Evolutionary conservation across 2,888 invertebrate species (phyloP), one percentile per base, ranked within the genome.

Genomic region (Apodemia zela): DNA sequence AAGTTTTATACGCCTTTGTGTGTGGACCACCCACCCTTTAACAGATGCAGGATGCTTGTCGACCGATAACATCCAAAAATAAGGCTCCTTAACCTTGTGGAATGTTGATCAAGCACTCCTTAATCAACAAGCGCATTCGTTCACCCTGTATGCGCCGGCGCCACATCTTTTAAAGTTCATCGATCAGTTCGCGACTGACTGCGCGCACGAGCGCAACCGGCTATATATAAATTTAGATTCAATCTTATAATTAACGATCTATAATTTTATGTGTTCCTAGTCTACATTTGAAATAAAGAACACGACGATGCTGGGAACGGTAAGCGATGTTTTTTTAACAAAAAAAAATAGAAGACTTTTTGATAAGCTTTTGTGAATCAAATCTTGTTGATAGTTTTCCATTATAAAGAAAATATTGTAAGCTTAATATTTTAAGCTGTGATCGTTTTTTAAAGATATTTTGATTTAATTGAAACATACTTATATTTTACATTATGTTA

Each of bases 241-340:
- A 72, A 74, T 71, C 68, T 68, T 71, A 66, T 60, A 59, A 64
- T 70, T 68, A 68, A 71, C 68, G 71, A 69, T 67, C 70, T 70
- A 72, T 76, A 76, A 77, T 70, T 72, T 80, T 83, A 81, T 75
- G 85, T 84, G 82, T 76, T 77, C 79, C 77, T 83, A 81, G 80
- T 84, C 84, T 81, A 80, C 42, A 85, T 80, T 84, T 86, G 81
- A 80, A 85, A 80, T 79, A 81, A 77, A 77, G 80, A 78, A 76
- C 77, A 86, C 85, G 85, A 80, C 84, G 72, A 73, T 81, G 68
- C 71, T 75, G 64, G 74, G 72, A 71, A 71, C 79, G 88, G 90
- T 90, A 72, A 89, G 90, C 72, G 66, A 67, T 67, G n/a, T 70
- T 70, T 65, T 51, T 49, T 60, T 64, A 15, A 10, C 18, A 35